phyloP scores from a whole-genome alignment of 2,113 vertebrate genomes.

The Motacilla alba region DNA sequence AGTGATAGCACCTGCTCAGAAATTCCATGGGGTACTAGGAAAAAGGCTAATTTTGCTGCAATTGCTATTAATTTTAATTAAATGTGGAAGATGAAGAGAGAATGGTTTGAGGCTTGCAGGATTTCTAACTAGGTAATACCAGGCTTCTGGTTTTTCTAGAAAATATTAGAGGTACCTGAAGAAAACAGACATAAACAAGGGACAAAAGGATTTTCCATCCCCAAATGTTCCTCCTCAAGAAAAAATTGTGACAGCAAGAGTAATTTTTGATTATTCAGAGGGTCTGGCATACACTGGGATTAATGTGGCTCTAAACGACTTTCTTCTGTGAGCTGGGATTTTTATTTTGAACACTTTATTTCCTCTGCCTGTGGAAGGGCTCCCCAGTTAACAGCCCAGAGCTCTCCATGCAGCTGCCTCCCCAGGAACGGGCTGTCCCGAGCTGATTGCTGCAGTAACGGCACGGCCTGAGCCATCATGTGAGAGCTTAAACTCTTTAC shows the following conservation, averaged over 20 bases:
- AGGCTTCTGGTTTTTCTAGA: background rate
- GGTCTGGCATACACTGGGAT: background rate
- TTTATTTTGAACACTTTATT: background rate
- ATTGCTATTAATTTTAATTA: background rate
- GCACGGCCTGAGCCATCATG: background rate
- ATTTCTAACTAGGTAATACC: background rate
- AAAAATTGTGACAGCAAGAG: background rate
- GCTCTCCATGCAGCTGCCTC: background rate
- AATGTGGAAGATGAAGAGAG: background rate
- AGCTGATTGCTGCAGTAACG: background rate
- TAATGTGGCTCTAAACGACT: background rate
- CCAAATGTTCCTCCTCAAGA: background rate
- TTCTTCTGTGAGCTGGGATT: background rate
- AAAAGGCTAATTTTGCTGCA: background rate
- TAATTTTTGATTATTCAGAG: background rate
- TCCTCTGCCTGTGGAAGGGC: background rate
- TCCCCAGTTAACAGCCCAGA: background rate
- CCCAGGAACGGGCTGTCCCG: background rate
- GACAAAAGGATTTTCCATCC: background rate
- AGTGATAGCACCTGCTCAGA: background rate
- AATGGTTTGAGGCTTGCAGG: background rate
- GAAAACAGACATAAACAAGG: background rate
- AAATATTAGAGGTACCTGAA: background rate
- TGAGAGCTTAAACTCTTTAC: constrained; percentile 8
- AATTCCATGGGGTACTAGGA: background rate